A percentile compares a stretch with the other conserved stretches of the same genome.
These are phyloP conservation scores for Drosophila funebris DNA, from an alignment of 1,140 invertebrate genomes.

Conservation along the genomic window DNA sequence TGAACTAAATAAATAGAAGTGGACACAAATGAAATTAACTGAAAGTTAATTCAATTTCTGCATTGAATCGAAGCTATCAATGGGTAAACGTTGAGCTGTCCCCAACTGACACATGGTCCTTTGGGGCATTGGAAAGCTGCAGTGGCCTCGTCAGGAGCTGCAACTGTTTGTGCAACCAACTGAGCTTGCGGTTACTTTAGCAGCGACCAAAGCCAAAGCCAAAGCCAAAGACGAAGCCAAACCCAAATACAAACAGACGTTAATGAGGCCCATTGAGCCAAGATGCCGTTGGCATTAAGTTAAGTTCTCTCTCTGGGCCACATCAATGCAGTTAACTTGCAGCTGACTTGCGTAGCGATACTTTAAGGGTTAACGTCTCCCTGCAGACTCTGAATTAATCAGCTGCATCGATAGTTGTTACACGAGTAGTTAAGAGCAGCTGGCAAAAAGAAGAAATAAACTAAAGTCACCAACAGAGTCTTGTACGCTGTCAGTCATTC, in stretches of 20 bases:
- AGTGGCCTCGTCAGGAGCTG: not conserved
- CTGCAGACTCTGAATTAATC: not conserved
- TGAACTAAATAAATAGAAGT: not conserved
- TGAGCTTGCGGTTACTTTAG: constrained; percentile 9
- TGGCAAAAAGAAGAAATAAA: constrained; percentile 22
- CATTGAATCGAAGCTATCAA: not conserved
- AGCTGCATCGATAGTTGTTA: not conserved
- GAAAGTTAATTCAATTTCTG: constrained; percentile 6
- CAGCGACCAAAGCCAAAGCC: not conserved
- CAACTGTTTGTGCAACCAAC: constrained; percentile 24
- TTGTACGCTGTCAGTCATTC: not conserved
- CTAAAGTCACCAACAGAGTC: constrained; percentile 22
- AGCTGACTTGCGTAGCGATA: constrained; percentile 3
- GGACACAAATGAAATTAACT: not conserved
- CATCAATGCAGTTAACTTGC: constrained; percentile 1
- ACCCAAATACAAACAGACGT: constrained; percentile 35
- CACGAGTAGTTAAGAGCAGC: not conserved
- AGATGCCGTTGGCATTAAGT: constrained; percentile 18
- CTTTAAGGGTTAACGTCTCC: constrained; percentile 8
- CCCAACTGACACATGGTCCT: not conserved
- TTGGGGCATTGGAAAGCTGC: not conserved
- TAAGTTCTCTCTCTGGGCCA: not conserved
- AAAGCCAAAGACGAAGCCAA: constrained; percentile 6
- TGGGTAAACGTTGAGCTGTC: not conserved
- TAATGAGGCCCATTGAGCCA: constrained; percentile 48